phyloP scores from a whole-genome alignment of 92 coral and sea anemone species.

The Micromussa lordhowensis region DNA sequence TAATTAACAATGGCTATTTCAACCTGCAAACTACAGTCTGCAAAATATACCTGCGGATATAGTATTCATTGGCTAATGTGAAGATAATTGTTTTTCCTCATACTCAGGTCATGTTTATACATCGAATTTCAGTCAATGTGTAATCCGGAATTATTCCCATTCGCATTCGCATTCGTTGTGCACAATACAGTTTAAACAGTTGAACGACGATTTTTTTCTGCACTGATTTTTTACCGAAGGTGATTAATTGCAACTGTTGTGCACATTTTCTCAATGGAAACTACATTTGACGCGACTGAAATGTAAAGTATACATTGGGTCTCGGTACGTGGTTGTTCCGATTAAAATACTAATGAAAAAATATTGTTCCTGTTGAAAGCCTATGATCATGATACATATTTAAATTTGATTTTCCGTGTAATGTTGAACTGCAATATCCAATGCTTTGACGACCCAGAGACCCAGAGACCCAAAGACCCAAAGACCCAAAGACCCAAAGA shows the following conservation, averaged over 20 bases:
- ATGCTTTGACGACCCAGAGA: neutral
- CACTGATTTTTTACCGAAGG: constrained; percentile 16
- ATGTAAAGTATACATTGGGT: constrained; percentile 12
- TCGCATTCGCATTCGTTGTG: constrained; percentile 17
- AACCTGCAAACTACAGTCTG: constrained; percentile 9
- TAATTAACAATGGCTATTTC: constrained; percentile 6
- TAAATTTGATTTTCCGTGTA: too few species aligned
- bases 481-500: too few species aligned
- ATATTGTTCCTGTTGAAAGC: constrained; percentile 18
- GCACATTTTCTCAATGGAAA: constrained; percentile 13
- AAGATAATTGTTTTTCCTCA: constrained; percentile 7
- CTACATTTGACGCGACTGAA: constrained; percentile 19
- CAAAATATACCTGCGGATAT: constrained; percentile 1
- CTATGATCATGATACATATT: constrained; percentile 11
- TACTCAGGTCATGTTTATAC: constrained; percentile 9
- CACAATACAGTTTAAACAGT: constrained; percentile 15
- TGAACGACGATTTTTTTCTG: constrained; percentile 15
- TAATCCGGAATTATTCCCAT: constrained; percentile 18
- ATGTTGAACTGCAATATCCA: too few species aligned
- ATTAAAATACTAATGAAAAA: constrained; percentile 13
- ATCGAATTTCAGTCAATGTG: constrained; percentile 18
- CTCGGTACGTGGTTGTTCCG: constrained; percentile 14
- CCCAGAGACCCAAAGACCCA: constrained; percentile 7
- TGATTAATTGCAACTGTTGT: constrained; percentile 17
- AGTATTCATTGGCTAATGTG: neutral